phyloP scores from a whole-genome alignment of 2,113 vertebrate genomes.

The Dromas ardeola region DNA sequence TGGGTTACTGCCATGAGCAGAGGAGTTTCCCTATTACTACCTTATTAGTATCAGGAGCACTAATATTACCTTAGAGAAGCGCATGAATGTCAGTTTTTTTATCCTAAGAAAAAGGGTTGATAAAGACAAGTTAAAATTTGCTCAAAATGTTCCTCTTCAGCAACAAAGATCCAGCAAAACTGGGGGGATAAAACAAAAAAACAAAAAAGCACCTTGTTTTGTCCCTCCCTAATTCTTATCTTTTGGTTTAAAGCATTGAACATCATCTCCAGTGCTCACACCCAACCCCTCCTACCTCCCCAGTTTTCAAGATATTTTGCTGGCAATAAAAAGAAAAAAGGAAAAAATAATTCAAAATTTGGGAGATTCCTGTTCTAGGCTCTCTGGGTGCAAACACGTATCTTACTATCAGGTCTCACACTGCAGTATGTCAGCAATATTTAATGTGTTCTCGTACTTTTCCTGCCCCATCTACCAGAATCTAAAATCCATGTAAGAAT shows the following conservation, averaged over 20 bases:
- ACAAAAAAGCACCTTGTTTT: not conserved
- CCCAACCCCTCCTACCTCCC: not conserved
- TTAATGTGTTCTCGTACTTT: not conserved
- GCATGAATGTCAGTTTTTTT: rapidly evolving
- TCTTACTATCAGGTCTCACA: not conserved
- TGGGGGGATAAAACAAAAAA: not conserved
- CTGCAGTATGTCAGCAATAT: not conserved
- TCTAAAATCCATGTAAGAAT: not conserved
- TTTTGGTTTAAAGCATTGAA: not conserved
- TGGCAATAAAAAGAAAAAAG: not conserved
- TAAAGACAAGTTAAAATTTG: not conserved
- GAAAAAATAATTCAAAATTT: not conserved
- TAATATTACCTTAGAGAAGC: not conserved
- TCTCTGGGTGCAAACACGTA: not conserved
- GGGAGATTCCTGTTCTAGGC: not conserved
- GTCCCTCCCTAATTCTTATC: not conserved
- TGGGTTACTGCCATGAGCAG: not conserved
- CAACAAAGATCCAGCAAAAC: not conserved
- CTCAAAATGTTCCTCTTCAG: not conserved
- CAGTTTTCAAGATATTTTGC: not conserved
- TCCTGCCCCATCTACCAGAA: not conserved
- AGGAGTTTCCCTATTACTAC: not conserved
- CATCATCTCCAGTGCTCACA: not conserved
- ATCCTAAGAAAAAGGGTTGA: not conserved
- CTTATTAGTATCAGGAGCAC: not conserved